Evolutionary conservation across 2,797 vertebrate species (phyloP).

Genomic region (Euthynnus affinis): DNA sequence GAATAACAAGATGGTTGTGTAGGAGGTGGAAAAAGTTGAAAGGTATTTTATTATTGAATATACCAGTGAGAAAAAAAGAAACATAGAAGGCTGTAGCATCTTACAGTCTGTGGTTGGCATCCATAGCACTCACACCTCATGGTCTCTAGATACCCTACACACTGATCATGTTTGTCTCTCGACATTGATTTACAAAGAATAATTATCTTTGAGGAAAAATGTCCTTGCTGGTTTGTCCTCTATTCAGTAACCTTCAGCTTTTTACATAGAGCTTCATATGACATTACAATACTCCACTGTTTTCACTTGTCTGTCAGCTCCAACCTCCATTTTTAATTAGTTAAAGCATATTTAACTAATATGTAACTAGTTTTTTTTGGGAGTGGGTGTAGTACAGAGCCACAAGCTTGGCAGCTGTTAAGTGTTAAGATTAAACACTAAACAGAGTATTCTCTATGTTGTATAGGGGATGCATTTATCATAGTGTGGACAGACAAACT

Average conservation of each 20-base stretch:
- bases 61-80: not conserved
- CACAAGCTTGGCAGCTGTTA: not conserved
- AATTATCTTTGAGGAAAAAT: conserved; percentile 43
- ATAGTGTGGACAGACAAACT: not conserved
- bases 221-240: conserved; percentile 37
- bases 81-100: not conserved
- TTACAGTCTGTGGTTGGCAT: not conserved
- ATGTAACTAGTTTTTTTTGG: conserved; percentile 16
- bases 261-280: conserved; percentile 23
- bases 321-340: conserved; percentile 23
- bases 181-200: conserved; percentile 57
- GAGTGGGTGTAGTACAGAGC: not conserved
- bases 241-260: conserved; percentile 55
- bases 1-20: conserved; percentile 34
- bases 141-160: not conserved
- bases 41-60: not conserved
- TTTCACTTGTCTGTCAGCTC: conserved; percentile 28
- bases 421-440: not conserved
- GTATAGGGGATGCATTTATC: not conserved
- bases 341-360: conserved; percentile 11
- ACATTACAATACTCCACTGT: conserved; percentile 35
- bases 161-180: conserved; percentile 20
- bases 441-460: not conserved
- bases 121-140: not conserved
- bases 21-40: conserved; percentile 4